Base-by-base conservation (phyloP, 1,140 invertebrate genomes). In the Archegozetes longisetosus region DNA sequence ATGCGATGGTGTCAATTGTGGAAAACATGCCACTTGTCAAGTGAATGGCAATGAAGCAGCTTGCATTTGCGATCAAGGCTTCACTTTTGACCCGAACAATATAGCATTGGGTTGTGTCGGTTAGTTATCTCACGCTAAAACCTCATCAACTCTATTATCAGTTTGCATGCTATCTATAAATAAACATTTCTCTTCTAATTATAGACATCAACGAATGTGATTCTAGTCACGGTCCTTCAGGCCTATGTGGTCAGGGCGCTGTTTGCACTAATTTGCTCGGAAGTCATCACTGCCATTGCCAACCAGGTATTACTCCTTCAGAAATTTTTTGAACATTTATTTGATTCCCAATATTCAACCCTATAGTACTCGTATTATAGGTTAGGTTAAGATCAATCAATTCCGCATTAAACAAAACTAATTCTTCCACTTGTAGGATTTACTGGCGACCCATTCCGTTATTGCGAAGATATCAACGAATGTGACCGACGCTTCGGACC, bases 1-100 rank as follows among this genome's bases (percentile, higher is more conserved):
- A 0, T 94, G 89, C 69, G 86, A 90, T 70, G 86, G 88, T 71
- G 85, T 93, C 0, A 82, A 83, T 67, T 94, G 89, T 68, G 86
- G 87, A 9, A 76, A 80, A 13, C 88, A 93, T 68, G 86, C 89
- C 3, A 88, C 79, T 68, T 94, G 89, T 67, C 88, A 90, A 69
- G 80, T 85, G 0, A 86, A 91, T 64, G 86, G 85, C 28, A 78
- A 82, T 50, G 88, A 91, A 71, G 88, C 87, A 1, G 90, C 88
- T 67, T 94, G 89, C 64, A 84, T 91, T 51, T 94, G 89, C 68
- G 85, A 94, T 68, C 51, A 64, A 24, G 89, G 89, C 0, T 93
- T 87, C 85, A 90, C 86, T 1, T 93, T 87, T 68, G 83, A 91
- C 74, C 88, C 88, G 0, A 82, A 76, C 60, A 86, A 93, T 67